These are phyloP conservation scores for Rhinogobius similis DNA, from an alignment of 2,113 vertebrate species.

Conservation along the genomic window DNA sequence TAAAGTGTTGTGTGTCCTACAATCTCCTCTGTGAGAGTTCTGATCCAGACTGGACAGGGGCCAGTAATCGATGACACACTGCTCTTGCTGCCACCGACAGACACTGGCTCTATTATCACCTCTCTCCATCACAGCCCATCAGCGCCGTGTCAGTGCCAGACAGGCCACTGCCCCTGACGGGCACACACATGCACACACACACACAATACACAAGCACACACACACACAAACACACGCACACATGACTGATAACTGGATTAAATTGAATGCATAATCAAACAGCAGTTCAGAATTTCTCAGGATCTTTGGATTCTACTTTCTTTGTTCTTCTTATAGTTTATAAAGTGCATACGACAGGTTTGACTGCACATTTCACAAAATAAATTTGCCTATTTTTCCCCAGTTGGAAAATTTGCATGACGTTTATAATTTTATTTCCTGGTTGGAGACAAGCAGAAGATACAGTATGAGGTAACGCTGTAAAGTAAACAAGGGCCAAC, in stretches of 20 bases:
- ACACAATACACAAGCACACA: too few relatives aligned
- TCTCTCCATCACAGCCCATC: slow-evolving; percentile 56
- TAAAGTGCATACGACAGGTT: too few relatives aligned
- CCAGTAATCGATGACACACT: slow-evolving; percentile 57
- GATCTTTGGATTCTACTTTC: too few relatives aligned
- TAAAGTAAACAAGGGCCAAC: too few relatives aligned
- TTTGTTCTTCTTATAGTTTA: too few relatives aligned
- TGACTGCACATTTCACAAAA: too few relatives aligned
- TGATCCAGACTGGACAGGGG: slow-evolving; percentile 52
- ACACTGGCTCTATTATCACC: slow-evolving; percentile 59
- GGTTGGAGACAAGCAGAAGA: too few relatives aligned
- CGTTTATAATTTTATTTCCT: too few relatives aligned
- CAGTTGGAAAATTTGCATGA: too few relatives aligned
- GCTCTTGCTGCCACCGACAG: slow-evolving; percentile 43
- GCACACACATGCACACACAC: slow-evolving; percentile 10
- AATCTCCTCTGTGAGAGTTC: slow-evolving; percentile 35
- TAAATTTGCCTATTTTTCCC: too few relatives aligned
- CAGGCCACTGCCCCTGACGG: slow-evolving; percentile 18
- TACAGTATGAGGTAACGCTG: too few relatives aligned
- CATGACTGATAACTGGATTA: background rate
- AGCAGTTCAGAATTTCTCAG: background rate
- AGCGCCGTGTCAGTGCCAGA: slow-evolving; percentile 36
- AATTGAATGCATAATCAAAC: background rate
- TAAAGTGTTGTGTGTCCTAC: slow-evolving; percentile 27
- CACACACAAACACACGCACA: background rate